A percentile compares a stretch with the other conserved stretches of the same genome.
Conservation (phyloP, 2,888 invertebrate genomes). For the Eupithecia inturbata region DNA sequence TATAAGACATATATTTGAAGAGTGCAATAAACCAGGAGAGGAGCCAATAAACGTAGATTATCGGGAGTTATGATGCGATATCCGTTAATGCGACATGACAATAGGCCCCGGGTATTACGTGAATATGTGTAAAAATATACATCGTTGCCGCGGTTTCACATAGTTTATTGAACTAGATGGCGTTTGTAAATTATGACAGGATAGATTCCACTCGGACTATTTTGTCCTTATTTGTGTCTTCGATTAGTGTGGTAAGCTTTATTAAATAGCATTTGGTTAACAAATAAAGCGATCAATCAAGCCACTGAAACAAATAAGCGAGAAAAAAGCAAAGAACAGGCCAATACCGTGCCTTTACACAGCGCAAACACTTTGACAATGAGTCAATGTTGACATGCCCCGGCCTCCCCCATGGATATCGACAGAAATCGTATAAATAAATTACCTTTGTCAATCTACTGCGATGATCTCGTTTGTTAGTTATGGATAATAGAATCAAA, state of each 20-base stretch:
- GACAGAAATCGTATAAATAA: conserved; percentile 80
- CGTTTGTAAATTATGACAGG: not conserved
- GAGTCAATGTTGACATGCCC: conserved; percentile 77
- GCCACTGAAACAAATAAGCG: conserved; percentile 5
- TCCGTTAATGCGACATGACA: conserved; percentile 80
- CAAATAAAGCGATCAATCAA: conserved; percentile 11
- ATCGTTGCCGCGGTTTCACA: not conserved
- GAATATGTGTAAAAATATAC: conserved; percentile 31
- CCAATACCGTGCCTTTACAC: conserved; percentile 52
- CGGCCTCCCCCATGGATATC: conserved; percentile 55
- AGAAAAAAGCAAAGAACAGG: conserved; percentile 46
- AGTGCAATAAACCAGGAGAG: conserved; percentile 66
- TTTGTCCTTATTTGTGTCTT: no score
- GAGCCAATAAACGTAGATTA: conserved; percentile 83
- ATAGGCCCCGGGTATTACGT: conserved; percentile 64
- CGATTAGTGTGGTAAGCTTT: no score
- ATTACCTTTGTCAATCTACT: conserved; percentile 76
- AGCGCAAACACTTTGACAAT: conserved; percentile 76
- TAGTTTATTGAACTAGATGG: not conserved
- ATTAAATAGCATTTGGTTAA: not conserved
- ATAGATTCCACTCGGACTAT: not conserved
- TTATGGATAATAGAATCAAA: conserved; percentile 43
- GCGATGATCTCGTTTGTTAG: conserved; percentile 57
- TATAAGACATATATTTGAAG: conserved; percentile 56
- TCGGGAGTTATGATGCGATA: conserved; percentile 83